Evolutionary conservation across 2,888 invertebrate species (phyloP).

Genomic region (Ectropis crepuscularia): DNA sequence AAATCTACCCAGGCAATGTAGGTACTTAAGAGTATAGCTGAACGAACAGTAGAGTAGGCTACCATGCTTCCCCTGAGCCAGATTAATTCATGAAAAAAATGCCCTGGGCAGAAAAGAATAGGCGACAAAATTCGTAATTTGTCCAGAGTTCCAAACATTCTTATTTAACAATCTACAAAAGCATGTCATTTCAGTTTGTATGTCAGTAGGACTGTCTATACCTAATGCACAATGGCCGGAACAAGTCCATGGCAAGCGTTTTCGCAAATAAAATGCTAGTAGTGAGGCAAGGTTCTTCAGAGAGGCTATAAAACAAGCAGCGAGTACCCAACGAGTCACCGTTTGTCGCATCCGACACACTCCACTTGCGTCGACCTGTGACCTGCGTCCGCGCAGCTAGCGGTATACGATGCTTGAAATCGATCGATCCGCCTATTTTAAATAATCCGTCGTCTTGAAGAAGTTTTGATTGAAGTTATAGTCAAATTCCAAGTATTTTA

Average conservation of each 20-base stretch:
- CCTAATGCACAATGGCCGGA: slow-evolving; percentile 25
- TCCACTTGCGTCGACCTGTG: slow-evolving; percentile 37
- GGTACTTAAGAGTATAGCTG: too few relatives aligned
- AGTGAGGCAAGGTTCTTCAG: slow-evolving; percentile 5
- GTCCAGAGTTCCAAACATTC: too few relatives aligned
- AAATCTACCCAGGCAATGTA: too few relatives aligned
- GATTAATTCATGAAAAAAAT: not conserved
- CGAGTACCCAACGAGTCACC: slow-evolving; percentile 10
- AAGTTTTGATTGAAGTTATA: too few relatives aligned
- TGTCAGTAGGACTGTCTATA: slow-evolving; percentile 15
- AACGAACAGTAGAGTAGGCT: too few relatives aligned
- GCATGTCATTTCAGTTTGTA: not conserved
- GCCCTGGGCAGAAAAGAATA: not conserved
- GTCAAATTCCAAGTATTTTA: too few relatives aligned
- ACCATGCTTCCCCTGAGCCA: too few relatives aligned
- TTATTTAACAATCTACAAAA: not conserved
- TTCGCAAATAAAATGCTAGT: slow-evolving; percentile 9
- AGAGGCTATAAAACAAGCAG: slow-evolving; percentile 16
- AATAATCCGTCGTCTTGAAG: too few relatives aligned
- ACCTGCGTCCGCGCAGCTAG: slow-evolving; percentile 27
- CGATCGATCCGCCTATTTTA: slow-evolving; percentile 7
- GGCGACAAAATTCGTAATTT: not conserved
- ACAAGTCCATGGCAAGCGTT: slow-evolving; percentile 14
- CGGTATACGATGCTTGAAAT: slow-evolving; percentile 31
- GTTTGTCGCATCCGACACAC: slow-evolving; percentile 31